Evolutionary conservation across 2,113 vertebrate species (phyloP), one percentile per base, ranked within the genome.

Genomic region (Muntiacus muntjak): DNA sequence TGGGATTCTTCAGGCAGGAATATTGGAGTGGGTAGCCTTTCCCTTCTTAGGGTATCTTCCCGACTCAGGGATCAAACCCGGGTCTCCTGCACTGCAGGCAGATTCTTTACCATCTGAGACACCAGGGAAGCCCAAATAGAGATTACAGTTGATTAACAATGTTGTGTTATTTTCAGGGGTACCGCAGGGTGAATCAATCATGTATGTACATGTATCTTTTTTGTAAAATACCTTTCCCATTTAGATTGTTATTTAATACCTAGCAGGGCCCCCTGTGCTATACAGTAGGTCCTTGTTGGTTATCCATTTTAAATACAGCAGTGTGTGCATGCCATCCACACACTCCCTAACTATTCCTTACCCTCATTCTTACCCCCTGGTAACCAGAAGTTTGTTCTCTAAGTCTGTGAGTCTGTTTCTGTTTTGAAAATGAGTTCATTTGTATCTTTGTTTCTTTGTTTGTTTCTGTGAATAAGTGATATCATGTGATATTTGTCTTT

Each of bases 61-160:
- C 0, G 3, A 74, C 36, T 11, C 36, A 74, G 36, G 11, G n/a
- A 6, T 74, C 36, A 40, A 74, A 74, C 36, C 36, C 5, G 0
- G n/a, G 10, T 40, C 67, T 40, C 67, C 10, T 6, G 36, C n/a
- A 40, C 3, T 74, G 21, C 36, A 74, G 67, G n/a, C 19, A 74
- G n/a, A 74, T 74, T 74, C 67, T 74, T 74, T 74, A 74, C 10
- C 36, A 74, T 40, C 17, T 74, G 21, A 74, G 2, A 25, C 67
- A 74, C 19, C 67, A 74, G 5, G 67, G 36, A 74, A 40, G 10
- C 36, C 10, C 36, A 74, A 40, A 40, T 74, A 74, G 13, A 71
- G 9, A 71, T 71, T 71, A 43, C 1, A 43, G 12, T 76, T 76
- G 12, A 43, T 26, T 26, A 76, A 76, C 43, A 76, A 76, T 43